Conservation (phyloP, 2,113 vertebrate species). For the Alectura lathami region DNA sequence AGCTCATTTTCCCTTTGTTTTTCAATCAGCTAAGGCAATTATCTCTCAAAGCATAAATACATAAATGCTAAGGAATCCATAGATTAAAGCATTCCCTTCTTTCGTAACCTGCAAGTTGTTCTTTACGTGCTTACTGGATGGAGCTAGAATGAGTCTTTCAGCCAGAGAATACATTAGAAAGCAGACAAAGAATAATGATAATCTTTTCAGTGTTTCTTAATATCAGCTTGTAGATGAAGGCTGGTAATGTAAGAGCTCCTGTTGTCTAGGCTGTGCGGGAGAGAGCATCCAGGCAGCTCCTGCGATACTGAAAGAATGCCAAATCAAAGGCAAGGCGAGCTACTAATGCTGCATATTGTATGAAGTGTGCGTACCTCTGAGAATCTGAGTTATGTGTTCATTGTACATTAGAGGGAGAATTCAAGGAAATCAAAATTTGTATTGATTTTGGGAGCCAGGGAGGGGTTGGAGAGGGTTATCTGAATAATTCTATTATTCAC, state of each 20-base stretch:
- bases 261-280: not conserved
- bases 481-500: constrained; percentile 69
- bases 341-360: not conserved
- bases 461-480: constrained; percentile 35
- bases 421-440: constrained; percentile 67
- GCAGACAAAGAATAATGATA: constrained; percentile 55
- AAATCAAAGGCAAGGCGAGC: constrained; percentile 7
- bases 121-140: not conserved
- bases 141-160: not conserved
- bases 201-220: constrained; percentile 27
- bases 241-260: not conserved
- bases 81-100: not conserved
- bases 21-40: constrained; percentile 11
- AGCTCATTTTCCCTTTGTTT: constrained; percentile 1
- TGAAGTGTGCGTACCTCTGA: not conserved
- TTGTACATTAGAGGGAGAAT: constrained; percentile 6
- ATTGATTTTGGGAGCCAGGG: constrained; percentile 54
- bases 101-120: not conserved
- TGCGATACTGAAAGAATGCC: not conserved
- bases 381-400: constrained; percentile 34
- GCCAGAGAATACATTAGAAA: constrained; percentile 43
- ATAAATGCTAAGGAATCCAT: not conserved
- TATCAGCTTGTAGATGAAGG: not conserved
- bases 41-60: not conserved
- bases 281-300: not conserved